phyloP scores from a whole-genome alignment of 2,888 invertebrate genomes.

The Drosophila yooni region DNA sequence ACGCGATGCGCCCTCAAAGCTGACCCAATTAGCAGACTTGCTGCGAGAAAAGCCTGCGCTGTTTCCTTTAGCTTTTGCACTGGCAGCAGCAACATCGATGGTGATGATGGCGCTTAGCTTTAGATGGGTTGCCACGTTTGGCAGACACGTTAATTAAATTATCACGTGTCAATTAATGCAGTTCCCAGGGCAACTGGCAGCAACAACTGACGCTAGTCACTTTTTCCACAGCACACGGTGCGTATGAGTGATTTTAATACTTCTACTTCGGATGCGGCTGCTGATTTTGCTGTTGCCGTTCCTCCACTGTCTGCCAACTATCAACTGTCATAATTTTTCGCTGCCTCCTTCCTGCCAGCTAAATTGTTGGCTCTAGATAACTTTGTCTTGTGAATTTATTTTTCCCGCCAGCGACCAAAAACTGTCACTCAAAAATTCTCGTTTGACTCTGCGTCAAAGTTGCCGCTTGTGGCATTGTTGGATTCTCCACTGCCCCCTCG shows the following conservation, averaged over 20 bases:
- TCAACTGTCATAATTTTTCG: conserved; percentile 63
- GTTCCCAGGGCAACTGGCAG: conserved; percentile 52
- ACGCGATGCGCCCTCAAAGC: conserved; percentile 47
- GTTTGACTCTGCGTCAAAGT: conserved; percentile 67
- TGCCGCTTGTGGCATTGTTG: conserved; percentile 59
- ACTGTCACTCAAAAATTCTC: conserved; percentile 62
- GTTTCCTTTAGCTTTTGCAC: conserved; percentile 46
- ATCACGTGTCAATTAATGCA: conserved; percentile 77
- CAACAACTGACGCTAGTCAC: conserved; percentile 36
- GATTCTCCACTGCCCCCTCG: conserved; percentile 1
- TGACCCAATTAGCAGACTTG: conserved; percentile 71
- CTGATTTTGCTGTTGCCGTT: conserved; percentile 2
- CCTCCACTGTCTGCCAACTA: conserved; percentile 46
- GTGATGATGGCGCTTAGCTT: conserved; percentile 50
- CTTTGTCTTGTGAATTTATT: conserved; percentile 44
- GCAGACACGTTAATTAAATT: conserved; percentile 75
- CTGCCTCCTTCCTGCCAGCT: conserved; percentile 24
- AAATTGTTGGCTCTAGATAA: conserved; percentile 45
- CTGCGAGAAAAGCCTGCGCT: conserved; percentile 27
- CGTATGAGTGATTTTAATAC: conserved; percentile 67
- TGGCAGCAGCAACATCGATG: conserved; percentile 16
- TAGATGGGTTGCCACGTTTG: conserved; percentile 66
- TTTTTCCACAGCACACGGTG: conserved; percentile 37
- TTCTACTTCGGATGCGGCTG: background rate
- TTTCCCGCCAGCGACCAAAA: conserved; percentile 43